A percentile compares a stretch with the other conserved stretches of the same genome.
phyloP scores from a whole-genome alignment of 1,140 invertebrate species.

The Chlorops oryzae region DNA sequence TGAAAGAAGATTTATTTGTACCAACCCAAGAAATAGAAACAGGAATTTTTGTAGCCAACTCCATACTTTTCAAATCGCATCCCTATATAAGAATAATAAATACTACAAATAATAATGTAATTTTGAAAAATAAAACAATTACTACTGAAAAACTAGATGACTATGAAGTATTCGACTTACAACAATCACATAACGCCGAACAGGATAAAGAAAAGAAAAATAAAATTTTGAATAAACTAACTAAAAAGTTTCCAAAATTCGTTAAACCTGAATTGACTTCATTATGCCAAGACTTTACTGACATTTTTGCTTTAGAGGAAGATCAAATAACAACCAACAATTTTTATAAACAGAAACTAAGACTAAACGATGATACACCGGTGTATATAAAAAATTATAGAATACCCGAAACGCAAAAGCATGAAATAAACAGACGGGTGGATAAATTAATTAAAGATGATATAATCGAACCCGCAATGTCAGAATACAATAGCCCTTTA shows the following conservation, averaged over 20 bases:
- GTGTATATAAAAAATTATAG: constrained; percentile 12
- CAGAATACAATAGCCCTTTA: constrained; percentile 6
- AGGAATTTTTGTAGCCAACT: too few relatives aligned
- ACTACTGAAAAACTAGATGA: background rate
- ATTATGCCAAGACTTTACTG: background rate
- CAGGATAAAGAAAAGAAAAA: too few relatives aligned
- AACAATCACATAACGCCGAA: too few relatives aligned
- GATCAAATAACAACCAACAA: background rate
- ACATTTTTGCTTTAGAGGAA: background rate
- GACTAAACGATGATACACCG: too few relatives aligned
- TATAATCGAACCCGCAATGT: background rate
- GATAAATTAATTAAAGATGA: constrained; percentile 5
- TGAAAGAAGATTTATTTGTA: background rate
- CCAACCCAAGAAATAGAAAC: too few relatives aligned
- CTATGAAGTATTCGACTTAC: background rate
- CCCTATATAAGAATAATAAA: too few relatives aligned
- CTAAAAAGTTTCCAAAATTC: background rate
- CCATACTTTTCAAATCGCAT: too few relatives aligned
- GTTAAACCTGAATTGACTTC: background rate
- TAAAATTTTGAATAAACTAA: too few relatives aligned
- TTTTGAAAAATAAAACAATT: too few relatives aligned
- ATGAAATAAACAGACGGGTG: background rate
- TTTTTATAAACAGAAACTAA: too few relatives aligned
- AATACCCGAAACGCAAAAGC: constrained; percentile 1
- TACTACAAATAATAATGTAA: too few relatives aligned